Base-by-base conservation (phyloP, 2,113 vertebrate species). In the Pachypanchax playfairii region DNA sequence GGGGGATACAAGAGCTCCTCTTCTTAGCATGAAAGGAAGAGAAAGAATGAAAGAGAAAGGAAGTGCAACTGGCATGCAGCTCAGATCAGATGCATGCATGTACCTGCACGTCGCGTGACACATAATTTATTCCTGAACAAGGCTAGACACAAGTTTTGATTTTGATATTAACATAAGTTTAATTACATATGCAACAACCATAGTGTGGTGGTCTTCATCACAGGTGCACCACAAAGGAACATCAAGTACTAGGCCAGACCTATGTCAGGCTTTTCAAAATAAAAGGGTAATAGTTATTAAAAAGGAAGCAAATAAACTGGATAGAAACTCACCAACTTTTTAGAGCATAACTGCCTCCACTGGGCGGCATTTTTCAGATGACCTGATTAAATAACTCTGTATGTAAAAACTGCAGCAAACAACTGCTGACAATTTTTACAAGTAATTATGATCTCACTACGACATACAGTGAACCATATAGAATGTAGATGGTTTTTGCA, bases 11-110 rank as follows among this genome's bases (percentile, higher is more conserved):
- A 28, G 35, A 50, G 18, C 28, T 64, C 50, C 55, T 64, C 53
- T 53, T 65, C 35, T 42, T 43, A 60, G 26, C 41, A 53, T 46
- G 35, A 73, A 39, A 65, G 31, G 56, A 51, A 65, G 54, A 73
- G 12, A 12, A 31, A 62, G 48, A 38, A 31, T 64, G n/a, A n/a
- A n/a, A n/a, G n/a, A n/a, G 10, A 58, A 64, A 70, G 28, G 25
- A 50, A 52, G 25, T 33, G 10, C 39, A 65, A 52, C 49, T 33
- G 46, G 25, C 49, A 26, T 15, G 17, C 47, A 76, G 36, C 29
- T 26, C 17, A 39, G 26, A 26, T 50, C 25, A 22, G n/a, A 58
- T 5, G 13, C 41, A 24, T 21, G 42, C 43, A 47, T 65, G 18
- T 25, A 47, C 33, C 33, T 51, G 35, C 22, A 39, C 2, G 49